Evolutionary conservation across 2,113 vertebrate genomes (phyloP).

Genomic region (Platycercus adscitus): DNA sequence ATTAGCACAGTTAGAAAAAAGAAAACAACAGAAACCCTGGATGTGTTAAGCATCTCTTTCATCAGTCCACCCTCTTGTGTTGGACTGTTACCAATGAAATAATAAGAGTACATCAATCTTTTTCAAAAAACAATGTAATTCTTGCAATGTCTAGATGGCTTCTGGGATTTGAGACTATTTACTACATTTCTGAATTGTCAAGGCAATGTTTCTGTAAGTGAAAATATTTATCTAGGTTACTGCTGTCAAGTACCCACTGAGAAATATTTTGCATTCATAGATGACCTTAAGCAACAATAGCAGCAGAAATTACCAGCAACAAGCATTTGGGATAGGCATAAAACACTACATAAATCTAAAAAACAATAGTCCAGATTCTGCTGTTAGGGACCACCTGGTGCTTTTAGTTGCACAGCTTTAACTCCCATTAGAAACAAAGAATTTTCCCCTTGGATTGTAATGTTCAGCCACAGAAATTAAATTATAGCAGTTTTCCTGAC

Average conservation of each 20-base stretch:
- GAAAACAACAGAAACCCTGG: conserved; percentile 2
- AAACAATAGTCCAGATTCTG: not conserved
- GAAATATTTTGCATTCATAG: conserved; percentile 48
- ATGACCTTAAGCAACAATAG: conserved; percentile 47
- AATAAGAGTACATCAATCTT: conserved; percentile 13
- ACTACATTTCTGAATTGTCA: conserved; percentile 65
- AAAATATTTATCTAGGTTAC: conserved; percentile 68
- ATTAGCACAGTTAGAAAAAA: conserved; percentile 7
- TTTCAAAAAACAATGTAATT: conserved; percentile 17
- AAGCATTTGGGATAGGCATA: not conserved
- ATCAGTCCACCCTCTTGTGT: conserved; percentile 22
- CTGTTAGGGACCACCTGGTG: not conserved
- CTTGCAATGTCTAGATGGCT: conserved; percentile 45
- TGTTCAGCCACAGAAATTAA: not conserved
- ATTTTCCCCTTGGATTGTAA: not conserved
- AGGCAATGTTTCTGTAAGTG: conserved; percentile 55
- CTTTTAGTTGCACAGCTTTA: not conserved
- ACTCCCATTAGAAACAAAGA: conserved; percentile 8
- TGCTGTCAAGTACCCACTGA: conserved; percentile 41
- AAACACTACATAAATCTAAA: conserved; percentile 31
- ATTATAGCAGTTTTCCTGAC: not conserved
- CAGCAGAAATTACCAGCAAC: conserved; percentile 39
- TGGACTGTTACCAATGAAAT: conserved; percentile 25
- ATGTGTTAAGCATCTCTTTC: conserved; percentile 20
- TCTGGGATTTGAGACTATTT: conserved; percentile 62